Percentiles rank a stretch among this genome's conserved stretches.
Evolutionary conservation across 2,797 vertebrate genomes (phyloP).

Genomic region (Okamejei kenojei): DNA sequence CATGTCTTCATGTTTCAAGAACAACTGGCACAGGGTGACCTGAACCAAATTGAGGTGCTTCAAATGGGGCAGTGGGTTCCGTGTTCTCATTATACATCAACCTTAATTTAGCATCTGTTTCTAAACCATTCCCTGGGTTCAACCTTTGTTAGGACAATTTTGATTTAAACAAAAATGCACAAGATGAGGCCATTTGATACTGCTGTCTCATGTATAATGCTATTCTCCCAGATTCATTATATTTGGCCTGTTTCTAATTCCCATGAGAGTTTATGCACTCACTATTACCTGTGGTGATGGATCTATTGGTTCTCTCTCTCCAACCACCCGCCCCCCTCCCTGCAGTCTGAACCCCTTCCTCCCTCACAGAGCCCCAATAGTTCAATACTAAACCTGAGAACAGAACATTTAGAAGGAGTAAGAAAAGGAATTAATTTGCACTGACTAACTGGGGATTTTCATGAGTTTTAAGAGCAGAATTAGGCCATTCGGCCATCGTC

Average conservation of each 20-base stretch:
- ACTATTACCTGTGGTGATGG: too few relatives aligned
- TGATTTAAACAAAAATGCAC: neutral
- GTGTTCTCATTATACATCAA: neutral
- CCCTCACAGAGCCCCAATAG: neutral
- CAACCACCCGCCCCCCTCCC: too few relatives aligned
- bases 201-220: neutral
- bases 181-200: neutral
- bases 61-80: neutral
- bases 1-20: neutral
- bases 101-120: neutral
- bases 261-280: neutral
- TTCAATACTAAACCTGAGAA: neutral
- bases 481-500: too few relatives aligned
- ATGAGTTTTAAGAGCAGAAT: too few relatives aligned
- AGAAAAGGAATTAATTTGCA: neutral
- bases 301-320: too few relatives aligned
- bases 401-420: neutral
- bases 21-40: neutral
- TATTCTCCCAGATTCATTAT: neutral
- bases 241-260: neutral
- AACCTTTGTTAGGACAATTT: neutral
- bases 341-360: neutral
- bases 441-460: neutral
- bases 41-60: neutral
- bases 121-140: neutral